phyloP scores from a whole-genome alignment of 1,140 invertebrate species.

The Melitaea cinxia region DNA sequence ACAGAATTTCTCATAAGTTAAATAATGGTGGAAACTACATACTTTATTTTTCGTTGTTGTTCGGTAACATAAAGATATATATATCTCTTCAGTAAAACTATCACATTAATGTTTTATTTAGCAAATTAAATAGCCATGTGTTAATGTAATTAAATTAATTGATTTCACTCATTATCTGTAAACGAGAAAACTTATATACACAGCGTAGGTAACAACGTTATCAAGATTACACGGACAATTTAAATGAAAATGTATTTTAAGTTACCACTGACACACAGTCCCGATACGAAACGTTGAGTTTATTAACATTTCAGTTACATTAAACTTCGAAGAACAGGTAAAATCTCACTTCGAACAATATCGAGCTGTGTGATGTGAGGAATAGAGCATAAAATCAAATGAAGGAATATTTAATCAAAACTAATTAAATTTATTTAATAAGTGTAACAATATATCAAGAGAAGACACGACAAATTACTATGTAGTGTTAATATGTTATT shows the following conservation, averaged over 20 bases:
- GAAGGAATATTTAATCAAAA: neutral
- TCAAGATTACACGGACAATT: neutral
- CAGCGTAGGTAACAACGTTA: neutral
- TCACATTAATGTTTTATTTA: too few relatives aligned
- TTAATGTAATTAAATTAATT: too few relatives aligned
- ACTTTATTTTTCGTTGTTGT: too few relatives aligned
- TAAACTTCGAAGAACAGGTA: neutral
- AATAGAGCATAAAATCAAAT: neutral
- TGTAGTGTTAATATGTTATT: neutral
- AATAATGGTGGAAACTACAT: too few relatives aligned
- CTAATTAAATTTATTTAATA: neutral
- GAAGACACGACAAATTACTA: neutral
- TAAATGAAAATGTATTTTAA: neutral
- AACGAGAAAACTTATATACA: too few relatives aligned
- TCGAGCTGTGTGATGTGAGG: neutral
- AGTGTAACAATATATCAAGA: neutral
- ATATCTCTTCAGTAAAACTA: too few relatives aligned
- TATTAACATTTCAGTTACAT: conserved; percentile 4
- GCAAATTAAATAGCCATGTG: too few relatives aligned
- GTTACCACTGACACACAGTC: neutral
- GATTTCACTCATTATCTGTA: too few relatives aligned
- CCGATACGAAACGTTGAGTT: neutral
- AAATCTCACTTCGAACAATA: neutral
- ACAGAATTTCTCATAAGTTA: too few relatives aligned
- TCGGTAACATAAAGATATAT: too few relatives aligned